Conservation (phyloP, 2,888 invertebrate species). For the Rhodophaea formosa region DNA sequence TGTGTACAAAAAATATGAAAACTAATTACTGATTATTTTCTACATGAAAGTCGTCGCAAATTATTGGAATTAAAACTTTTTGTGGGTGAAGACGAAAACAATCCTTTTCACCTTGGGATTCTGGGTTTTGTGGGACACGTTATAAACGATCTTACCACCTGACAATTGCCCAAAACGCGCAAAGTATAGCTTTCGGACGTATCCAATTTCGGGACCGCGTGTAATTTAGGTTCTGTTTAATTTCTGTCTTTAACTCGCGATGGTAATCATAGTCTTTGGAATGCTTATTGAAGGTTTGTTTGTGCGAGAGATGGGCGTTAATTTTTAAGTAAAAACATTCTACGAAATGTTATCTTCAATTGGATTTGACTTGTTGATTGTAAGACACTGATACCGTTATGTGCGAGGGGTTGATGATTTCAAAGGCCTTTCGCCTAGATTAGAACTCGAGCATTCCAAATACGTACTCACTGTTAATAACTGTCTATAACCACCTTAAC, state of each 20-base stretch:
- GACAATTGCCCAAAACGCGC: not conserved
- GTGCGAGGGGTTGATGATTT: too few relatives aligned
- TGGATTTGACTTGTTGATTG: too few relatives aligned
- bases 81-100: too few relatives aligned
- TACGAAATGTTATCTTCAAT: not conserved
- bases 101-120: not conserved
- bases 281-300: not conserved
- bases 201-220: constrained; percentile 3
- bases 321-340: not conserved
- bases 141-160: not conserved
- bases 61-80: too few relatives aligned
- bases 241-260: constrained; percentile 6
- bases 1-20: too few relatives aligned
- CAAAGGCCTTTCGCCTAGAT: too few relatives aligned
- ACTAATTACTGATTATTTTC: too few relatives aligned
- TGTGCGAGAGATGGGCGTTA: not conserved
- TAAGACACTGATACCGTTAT: too few relatives aligned
- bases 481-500: too few relatives aligned
- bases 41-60: too few relatives aligned
- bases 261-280: constrained; percentile 4
- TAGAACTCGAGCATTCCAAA: too few relatives aligned
- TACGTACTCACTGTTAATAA: too few relatives aligned
- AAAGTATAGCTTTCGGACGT: not conserved
- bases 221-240: constrained; percentile 3
- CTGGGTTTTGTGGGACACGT: not conserved